phyloP scores from a whole-genome alignment of 2,797 vertebrate genomes.

The Gymnocypris eckloni region DNA sequence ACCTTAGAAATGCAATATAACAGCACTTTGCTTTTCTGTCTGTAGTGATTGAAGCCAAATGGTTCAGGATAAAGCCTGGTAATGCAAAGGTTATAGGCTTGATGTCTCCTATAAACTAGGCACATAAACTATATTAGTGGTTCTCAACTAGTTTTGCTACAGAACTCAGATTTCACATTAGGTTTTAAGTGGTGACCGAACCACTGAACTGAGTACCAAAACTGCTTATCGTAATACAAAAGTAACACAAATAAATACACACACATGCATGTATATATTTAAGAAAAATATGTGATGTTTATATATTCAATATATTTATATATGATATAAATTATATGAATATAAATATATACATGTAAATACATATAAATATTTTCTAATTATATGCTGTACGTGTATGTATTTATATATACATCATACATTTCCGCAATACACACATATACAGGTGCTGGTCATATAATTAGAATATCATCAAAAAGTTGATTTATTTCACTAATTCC shows the following conservation, averaged over 20 bases:
- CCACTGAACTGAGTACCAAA: not conserved
- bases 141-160: not conserved
- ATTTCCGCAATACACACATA: too few relatives aligned
- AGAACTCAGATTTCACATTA: not conserved
- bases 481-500: too few relatives aligned
- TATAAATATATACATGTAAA: too few relatives aligned
- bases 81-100: not conserved
- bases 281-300: too few relatives aligned
- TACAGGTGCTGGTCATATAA: too few relatives aligned
- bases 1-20: slow-evolving; percentile 48
- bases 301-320: too few relatives aligned
- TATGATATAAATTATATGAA: too few relatives aligned
- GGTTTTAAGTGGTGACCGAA: not conserved
- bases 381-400: too few relatives aligned
- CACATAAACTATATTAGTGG: slow-evolving; percentile 1
- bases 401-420: too few relatives aligned
- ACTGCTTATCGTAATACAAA: not conserved
- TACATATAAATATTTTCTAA: too few relatives aligned
- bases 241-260: not conserved
- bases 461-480: too few relatives aligned
- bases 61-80: slow-evolving; percentile 1
- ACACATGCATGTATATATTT: too few relatives aligned
- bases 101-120: not conserved
- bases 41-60: slow-evolving; percentile 23
- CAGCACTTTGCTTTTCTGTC: slow-evolving; percentile 39